phyloP scores from a whole-genome alignment of 1,140 invertebrate genomes.

The Trigoniulus corallinus region DNA sequence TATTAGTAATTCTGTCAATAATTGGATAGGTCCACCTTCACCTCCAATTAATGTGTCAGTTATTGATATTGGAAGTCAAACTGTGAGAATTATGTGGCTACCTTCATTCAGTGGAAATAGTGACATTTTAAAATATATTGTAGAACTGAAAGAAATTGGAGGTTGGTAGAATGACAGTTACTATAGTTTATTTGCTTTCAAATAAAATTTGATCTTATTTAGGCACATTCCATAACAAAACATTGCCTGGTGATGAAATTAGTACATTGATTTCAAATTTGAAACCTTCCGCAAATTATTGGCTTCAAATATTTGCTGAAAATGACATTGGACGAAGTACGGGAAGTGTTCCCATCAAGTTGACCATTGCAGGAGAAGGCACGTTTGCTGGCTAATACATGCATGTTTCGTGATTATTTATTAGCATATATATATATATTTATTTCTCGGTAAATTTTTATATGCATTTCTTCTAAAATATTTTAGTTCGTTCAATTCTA shows the following conservation, averaged over 20 bases:
- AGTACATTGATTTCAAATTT: slow-evolving; percentile 11
- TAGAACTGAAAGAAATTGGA: slow-evolving; percentile 21
- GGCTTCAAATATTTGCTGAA: slow-evolving; percentile 22
- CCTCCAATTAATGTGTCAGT: slow-evolving; percentile 26
- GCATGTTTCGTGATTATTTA: too few relatives aligned
- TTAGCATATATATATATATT: too few relatives aligned
- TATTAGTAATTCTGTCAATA: background rate
- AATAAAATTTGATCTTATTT: background rate
- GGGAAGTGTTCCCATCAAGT: background rate
- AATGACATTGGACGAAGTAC: slow-evolving; percentile 25
- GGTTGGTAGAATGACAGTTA: too few relatives aligned
- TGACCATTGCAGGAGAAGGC: background rate
- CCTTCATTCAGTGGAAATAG: slow-evolving; percentile 32
- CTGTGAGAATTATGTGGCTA: slow-evolving; percentile 26
- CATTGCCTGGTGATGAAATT: background rate
- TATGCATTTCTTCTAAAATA: too few relatives aligned
- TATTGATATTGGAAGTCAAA: slow-evolving; percentile 22
- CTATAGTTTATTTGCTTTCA: too few relatives aligned
- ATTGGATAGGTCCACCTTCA: slow-evolving; percentile 28
- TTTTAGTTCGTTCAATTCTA: background rate
- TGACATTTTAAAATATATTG: slow-evolving; percentile 28
- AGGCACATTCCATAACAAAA: background rate
- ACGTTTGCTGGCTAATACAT: too few relatives aligned
- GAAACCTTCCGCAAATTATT: slow-evolving; percentile 22
- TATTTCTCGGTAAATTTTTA: too few relatives aligned